These are phyloP conservation scores for Halcyon chelicuti DNA, from an alignment of 2,797 vertebrate species.

Conservation along the genomic window DNA sequence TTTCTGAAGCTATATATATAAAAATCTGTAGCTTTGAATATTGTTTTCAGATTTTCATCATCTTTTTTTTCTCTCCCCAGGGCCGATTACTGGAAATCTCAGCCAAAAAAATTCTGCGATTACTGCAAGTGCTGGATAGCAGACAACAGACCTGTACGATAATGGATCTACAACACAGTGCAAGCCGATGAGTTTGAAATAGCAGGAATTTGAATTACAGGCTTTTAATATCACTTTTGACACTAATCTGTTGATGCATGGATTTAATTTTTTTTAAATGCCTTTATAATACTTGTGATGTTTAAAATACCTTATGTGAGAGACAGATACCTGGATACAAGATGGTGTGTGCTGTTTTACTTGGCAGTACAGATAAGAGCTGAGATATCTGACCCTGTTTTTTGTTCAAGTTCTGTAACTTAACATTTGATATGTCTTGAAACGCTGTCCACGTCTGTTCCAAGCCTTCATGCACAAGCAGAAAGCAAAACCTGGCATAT, in stretches of 20 bases:
- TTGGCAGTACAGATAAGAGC: not conserved
- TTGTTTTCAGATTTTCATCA: not conserved
- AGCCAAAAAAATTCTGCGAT: slow-evolving; percentile 97
- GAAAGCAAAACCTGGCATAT: not conserved
- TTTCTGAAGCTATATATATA: not conserved
- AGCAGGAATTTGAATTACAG: not conserved
- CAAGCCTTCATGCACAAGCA: not conserved
- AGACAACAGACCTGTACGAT: slow-evolving; percentile 95
- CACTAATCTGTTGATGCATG: not conserved
- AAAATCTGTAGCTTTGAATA: not conserved
- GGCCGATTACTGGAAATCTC: slow-evolving; percentile 99
- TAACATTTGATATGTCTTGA: not conserved
- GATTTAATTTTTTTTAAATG: not conserved
- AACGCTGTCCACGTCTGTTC: not conserved
- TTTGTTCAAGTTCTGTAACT: not conserved
- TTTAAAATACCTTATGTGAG: not conserved
- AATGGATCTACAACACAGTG: not conserved
- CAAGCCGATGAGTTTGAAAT: slow-evolving; percentile 3
- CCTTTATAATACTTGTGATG: not conserved
- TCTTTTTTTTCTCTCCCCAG: slow-evolving; percentile 75
- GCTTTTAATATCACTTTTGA: not conserved
- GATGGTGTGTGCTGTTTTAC: not conserved
- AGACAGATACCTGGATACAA: not conserved
- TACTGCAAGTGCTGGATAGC: slow-evolving; percentile 99
- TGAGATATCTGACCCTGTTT: not conserved